phyloP scores from a whole-genome alignment of 2,113 vertebrate species.

The Sorex fumeus region DNA sequence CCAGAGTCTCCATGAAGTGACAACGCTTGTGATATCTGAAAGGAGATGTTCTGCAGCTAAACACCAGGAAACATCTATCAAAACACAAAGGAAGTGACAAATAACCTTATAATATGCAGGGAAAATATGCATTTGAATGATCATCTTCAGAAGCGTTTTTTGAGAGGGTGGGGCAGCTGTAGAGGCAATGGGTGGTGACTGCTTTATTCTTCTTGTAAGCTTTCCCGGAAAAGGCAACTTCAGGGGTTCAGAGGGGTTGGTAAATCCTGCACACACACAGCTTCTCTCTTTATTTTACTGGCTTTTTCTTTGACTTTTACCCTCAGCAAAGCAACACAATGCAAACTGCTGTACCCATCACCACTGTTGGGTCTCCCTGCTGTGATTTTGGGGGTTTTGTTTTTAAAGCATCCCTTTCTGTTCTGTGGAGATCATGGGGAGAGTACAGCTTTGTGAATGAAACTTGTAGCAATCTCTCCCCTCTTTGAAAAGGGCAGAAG shows the following conservation, averaged over 20 bases:
- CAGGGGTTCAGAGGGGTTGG: constrained; percentile 40
- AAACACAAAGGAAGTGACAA: constrained; percentile 74
- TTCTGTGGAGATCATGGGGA: neutral
- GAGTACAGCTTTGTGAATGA: neutral
- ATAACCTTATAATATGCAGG: constrained; percentile 66
- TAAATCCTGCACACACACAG: neutral
- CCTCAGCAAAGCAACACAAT: neutral
- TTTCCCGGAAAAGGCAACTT: constrained; percentile 70
- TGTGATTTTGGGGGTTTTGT: neutral
- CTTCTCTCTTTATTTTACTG: constrained; percentile 33
- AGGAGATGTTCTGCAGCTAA: constrained; percentile 69
- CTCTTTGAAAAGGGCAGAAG: neutral
- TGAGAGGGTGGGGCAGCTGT: neutral
- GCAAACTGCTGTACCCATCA: neutral
- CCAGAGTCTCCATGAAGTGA: constrained; percentile 29
- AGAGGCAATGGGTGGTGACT: constrained; percentile 50
- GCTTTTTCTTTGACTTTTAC: neutral
- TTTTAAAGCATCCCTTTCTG: neutral
- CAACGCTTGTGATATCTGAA: constrained; percentile 48
- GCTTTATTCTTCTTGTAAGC: constrained; percentile 78
- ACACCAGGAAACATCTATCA: constrained; percentile 74
- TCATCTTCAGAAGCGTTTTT: constrained; percentile 58
- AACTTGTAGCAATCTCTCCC: neutral
- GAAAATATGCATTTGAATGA: constrained; percentile 69
- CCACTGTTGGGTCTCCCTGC: neutral